A percentile compares a stretch with the other conserved stretches of the same genome.
Conservation (phyloP, 2,113 vertebrate genomes). For the Periophthalmus modestus region DNA sequence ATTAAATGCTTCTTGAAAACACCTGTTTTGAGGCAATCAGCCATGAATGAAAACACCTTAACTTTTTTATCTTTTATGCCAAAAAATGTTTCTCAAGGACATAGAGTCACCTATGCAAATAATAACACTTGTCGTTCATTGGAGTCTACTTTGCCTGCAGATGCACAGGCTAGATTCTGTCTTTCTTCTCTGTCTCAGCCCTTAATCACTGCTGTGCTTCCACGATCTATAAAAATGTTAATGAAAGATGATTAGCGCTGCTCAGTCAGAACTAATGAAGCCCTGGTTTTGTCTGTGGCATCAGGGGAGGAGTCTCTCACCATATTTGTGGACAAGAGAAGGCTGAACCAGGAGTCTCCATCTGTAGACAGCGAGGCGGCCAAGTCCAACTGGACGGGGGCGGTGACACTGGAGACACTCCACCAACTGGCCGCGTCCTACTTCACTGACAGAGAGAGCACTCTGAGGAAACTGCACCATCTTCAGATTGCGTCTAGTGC, state of each 20-base stretch:
- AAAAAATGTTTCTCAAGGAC: constrained; percentile 1
- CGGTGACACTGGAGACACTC: constrained; percentile 77
- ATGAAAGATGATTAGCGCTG: constrained; percentile 68
- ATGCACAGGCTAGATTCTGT: constrained; percentile 43
- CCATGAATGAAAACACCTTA: background rate
- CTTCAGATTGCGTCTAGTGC: constrained; percentile 81
- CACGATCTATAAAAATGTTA: constrained; percentile 53
- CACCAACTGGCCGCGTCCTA: constrained; percentile 84
- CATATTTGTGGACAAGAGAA: constrained; percentile 83
- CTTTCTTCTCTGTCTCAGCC: constrained; percentile 48
- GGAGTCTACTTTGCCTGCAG: background rate
- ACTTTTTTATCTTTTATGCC: background rate
- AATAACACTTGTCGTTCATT: background rate
- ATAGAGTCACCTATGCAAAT: background rate
- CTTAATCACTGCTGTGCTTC: constrained; percentile 55
- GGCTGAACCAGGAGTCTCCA: constrained; percentile 71
- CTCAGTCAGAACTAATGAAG: constrained; percentile 63
- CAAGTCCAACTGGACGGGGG: constrained; percentile 59
- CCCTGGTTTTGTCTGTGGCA: constrained; percentile 44
- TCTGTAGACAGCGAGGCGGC: constrained; percentile 29
- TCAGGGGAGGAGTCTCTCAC: constrained; percentile 83
- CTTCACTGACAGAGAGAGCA: constrained; percentile 83
- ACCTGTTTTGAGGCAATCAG: background rate
- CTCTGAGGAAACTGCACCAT: constrained; percentile 79
- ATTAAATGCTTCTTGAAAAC: background rate